Evolutionary conservation across 2,888 invertebrate genomes (phyloP), one percentile per base, ranked within the genome.

Genomic region (Limnephilus marmoratus): DNA sequence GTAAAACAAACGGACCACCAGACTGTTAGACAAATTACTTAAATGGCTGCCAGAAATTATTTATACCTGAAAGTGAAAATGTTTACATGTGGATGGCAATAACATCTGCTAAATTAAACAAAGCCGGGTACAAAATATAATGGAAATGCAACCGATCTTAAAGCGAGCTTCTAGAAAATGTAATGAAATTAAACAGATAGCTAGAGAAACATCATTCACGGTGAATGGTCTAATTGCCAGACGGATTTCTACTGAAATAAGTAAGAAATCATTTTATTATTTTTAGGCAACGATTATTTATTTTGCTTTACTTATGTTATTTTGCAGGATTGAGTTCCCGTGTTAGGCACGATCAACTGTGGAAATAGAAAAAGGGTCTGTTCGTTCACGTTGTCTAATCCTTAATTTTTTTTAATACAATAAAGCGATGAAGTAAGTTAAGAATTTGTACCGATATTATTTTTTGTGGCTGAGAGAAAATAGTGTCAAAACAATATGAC

Each of bases 11-110:
- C n/a, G 68, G 68, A 53, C 53, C 53, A 53, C 53, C 53, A 53
- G 53, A 68, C 68, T 24, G 68, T n/a, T 24, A 68, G 68, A 68
- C 68, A 68, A 68, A 68, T 68, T 68, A 68, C 68, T 68, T n/a
- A 68, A 68, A 68, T 68, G 68, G n/a, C 68, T 68, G 68, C 24
- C 68, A 68, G 68, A 68, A 68, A 68, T 68, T 68, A 68, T 68
- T 68, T 68, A 68, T 68, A 24, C 82, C 34, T 82, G 82, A 82
- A 82, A 82, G 82, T 34, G 82, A 82, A 82, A 82, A 82, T 82
- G 82, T 82, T 82, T 82, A 82, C 82, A 82, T 15, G 9, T 13
- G 34, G 81, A 81, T 29, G 31, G 31, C 81, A 81, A 81, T 31
- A 82, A 82, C 82, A 82, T 34, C 82, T 15, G 82, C 31, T 34